Evolutionary conservation across 2,888 invertebrate species (phyloP).

Genomic region (Drosophila borborema): DNA sequence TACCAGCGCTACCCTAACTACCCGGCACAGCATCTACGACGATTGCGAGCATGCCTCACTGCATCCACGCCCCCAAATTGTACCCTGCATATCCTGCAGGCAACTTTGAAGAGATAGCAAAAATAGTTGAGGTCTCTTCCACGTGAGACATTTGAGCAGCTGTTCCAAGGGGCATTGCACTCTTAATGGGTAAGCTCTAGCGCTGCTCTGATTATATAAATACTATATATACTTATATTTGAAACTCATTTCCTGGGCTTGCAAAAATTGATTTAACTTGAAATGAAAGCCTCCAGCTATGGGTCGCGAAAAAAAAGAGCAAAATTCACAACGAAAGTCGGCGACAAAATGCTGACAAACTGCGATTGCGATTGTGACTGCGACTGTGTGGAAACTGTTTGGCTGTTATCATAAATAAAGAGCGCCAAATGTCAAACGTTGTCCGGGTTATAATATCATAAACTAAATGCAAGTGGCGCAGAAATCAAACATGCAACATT

Average conservation of each 20-base stretch:
- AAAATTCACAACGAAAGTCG: constrained; percentile 43
- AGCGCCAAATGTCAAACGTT: constrained; percentile 71
- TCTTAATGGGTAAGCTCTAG: constrained; percentile 10
- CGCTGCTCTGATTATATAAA: neutral
- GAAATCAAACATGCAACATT: constrained; percentile 73
- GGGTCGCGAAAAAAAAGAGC: constrained; percentile 47
- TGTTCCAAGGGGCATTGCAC: neutral
- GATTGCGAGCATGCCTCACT: constrained; percentile 49
- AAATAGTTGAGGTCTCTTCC: neutral
- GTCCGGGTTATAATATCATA: constrained; percentile 74
- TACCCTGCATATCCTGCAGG: constrained; percentile 36
- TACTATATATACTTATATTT: constrained; percentile 21
- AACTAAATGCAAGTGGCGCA: constrained; percentile 81
- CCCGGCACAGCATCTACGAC: constrained; percentile 35
- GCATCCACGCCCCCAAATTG: constrained; percentile 50
- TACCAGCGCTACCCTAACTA: constrained; percentile 32
- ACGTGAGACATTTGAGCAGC: neutral
- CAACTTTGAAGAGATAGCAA: constrained; percentile 33
- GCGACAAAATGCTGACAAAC: constrained; percentile 78
- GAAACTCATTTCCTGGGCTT: constrained; percentile 67
- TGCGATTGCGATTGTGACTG: constrained; percentile 26
- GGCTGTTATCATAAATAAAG: constrained; percentile 76
- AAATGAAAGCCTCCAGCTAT: constrained; percentile 63
- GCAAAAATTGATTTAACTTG: constrained; percentile 41
- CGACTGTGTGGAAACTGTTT: constrained; percentile 42